A percentile compares a stretch with the other conserved stretches of the same genome.
These are phyloP conservation scores for Rambutsinella grinnellia DNA, from an alignment of 2,888 invertebrate species.

Conservation along the genomic window DNA sequence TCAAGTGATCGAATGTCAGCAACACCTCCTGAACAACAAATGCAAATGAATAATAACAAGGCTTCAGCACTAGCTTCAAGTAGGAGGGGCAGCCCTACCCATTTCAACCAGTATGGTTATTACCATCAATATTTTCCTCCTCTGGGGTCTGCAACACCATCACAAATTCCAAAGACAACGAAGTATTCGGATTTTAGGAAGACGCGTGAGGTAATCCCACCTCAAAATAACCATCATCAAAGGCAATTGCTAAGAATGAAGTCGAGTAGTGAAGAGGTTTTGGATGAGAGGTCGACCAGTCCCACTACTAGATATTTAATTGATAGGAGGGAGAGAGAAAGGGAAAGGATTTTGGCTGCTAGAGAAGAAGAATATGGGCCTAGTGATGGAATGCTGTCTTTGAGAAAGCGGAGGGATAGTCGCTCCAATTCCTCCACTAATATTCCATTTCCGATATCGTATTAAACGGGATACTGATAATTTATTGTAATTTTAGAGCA, in stretches of 20 bases:
- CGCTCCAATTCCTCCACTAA: conserved; percentile 28
- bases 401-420: conserved; percentile 13
- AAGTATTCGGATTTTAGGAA: conserved; percentile 63
- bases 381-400: conserved; percentile 14
- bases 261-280: conserved; percentile 60
- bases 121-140: conserved; percentile 55
- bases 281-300: conserved; percentile 41
- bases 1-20: conserved; percentile 49
- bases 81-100: conserved; percentile 31
- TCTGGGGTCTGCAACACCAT: conserved; percentile 33
- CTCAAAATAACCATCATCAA: background rate
- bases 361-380: conserved; percentile 4
- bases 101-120: conserved; percentile 26
- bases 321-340: background rate
- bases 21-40: conserved; percentile 28
- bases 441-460: conserved; percentile 31
- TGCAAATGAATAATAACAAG: background rate
- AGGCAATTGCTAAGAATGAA: conserved; percentile 31
- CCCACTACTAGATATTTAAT: conserved; percentile 22
- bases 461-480: conserved; percentile 9
- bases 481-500: too few species aligned
- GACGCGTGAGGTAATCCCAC: conserved; percentile 19
- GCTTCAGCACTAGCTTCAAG: conserved; percentile 15
- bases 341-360: background rate
- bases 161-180: conserved; percentile 59